Conservation (phyloP, 1,140 invertebrate species). For the Conopomorpha cramerella region DNA sequence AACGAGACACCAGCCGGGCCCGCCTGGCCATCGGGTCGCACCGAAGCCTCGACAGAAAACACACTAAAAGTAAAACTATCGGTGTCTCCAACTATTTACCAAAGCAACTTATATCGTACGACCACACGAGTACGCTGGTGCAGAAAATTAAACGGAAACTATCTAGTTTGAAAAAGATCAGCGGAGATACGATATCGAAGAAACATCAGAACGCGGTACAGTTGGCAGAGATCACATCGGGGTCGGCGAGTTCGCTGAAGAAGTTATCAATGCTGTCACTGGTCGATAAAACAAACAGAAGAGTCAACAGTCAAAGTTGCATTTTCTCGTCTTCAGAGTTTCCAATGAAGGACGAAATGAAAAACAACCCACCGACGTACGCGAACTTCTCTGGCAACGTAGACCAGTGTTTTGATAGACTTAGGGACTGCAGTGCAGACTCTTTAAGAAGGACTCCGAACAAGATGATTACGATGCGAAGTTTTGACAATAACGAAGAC, state of each 20-base stretch:
- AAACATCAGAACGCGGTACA: conserved; percentile 49
- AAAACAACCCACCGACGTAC: conserved; percentile 34
- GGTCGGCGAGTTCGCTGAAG: conserved; percentile 38
- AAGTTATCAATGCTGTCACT: conserved; percentile 47
- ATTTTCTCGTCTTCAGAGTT: conserved; percentile 40
- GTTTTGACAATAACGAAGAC: conserved; percentile 37
- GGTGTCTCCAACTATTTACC: conserved; percentile 54
- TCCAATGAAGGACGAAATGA: conserved; percentile 33
- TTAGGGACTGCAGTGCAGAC: conserved; percentile 27
- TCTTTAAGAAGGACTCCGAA: conserved; percentile 15
- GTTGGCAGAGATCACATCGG: conserved; percentile 44
- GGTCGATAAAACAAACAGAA: conserved; percentile 40
- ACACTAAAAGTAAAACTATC: conserved; percentile 47
- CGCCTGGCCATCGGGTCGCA: conserved; percentile 34
- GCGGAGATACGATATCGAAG: conserved; percentile 44
- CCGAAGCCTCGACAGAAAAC: conserved; percentile 52
- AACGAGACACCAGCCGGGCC: conserved; percentile 33
- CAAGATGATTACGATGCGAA: conserved; percentile 34
- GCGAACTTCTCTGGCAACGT: conserved; percentile 49
- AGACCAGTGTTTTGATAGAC: conserved; percentile 46
- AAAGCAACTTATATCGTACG: conserved; percentile 49
- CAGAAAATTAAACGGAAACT: conserved; percentile 58
- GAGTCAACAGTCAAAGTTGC: conserved; percentile 43
- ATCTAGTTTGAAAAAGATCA: conserved; percentile 53
- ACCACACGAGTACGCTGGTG: conserved; percentile 46